These are phyloP conservation scores for Eupithecia exiguata DNA, from an alignment of 2,888 invertebrate genomes.

Conservation along the genomic window DNA sequence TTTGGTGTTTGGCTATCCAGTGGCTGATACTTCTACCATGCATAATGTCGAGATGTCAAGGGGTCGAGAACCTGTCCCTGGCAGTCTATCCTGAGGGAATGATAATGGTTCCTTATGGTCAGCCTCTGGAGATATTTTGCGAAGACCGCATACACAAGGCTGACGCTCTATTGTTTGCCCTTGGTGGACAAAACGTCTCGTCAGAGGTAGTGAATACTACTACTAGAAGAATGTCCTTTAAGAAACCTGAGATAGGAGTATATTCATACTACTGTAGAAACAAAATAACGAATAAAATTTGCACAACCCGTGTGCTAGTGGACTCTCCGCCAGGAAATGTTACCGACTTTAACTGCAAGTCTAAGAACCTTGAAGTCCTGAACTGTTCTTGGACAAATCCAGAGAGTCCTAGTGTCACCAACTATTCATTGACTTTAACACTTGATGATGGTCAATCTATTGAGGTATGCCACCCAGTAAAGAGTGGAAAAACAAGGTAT, in stretches of 20 bases:
- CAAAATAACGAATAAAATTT: constrained; percentile 59
- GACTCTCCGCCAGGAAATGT: constrained; percentile 86
- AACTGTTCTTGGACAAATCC: constrained; percentile 89
- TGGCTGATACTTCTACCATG: constrained; percentile 69
- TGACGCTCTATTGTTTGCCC: constrained; percentile 74
- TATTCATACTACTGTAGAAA: constrained; percentile 83
- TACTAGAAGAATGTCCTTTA: constrained; percentile 83
- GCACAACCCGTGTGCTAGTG: constrained; percentile 65
- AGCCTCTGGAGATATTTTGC: constrained; percentile 86
- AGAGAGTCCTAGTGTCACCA: constrained; percentile 64
- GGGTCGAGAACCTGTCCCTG: constrained; percentile 61
- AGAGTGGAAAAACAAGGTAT: constrained; percentile 48
- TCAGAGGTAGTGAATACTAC: constrained; percentile 85
- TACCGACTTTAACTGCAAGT: constrained; percentile 88
- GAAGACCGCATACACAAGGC: constrained; percentile 76
- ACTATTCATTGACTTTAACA: constrained; percentile 62
- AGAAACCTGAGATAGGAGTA: constrained; percentile 80
- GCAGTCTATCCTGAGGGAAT: constrained; percentile 82
- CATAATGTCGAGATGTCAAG: constrained; percentile 66
- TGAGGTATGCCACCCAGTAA: constrained; percentile 53
- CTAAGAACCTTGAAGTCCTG: constrained; percentile 88
- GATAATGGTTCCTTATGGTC: constrained; percentile 83
- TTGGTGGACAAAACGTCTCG: constrained; percentile 48
- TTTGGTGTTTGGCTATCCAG: constrained; percentile 69
- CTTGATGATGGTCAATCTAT: constrained; percentile 57